A percentile compares a stretch with the other conserved stretches of the same genome.
phyloP scores from a whole-genome alignment of 1,140 invertebrate species.

The Steinernema khuongi region DNA sequence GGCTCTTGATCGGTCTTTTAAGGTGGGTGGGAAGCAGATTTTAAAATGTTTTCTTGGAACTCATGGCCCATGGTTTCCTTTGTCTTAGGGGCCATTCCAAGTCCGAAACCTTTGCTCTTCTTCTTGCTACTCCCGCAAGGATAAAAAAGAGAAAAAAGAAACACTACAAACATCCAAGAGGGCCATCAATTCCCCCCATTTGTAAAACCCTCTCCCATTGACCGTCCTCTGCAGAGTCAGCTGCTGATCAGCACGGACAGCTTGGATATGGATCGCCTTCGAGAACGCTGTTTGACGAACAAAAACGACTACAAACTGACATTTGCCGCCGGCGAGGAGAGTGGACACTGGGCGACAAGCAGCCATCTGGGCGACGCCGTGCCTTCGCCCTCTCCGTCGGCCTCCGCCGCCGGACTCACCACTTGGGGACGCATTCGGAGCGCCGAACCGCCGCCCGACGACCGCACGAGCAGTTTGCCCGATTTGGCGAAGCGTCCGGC shows the following conservation, averaged over 20 bases:
- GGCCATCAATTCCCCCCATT: too few relatives aligned
- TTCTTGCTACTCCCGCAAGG: too few relatives aligned
- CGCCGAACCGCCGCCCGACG: constrained; percentile 31
- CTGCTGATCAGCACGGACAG: constrained; percentile 50
- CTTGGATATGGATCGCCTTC: constrained; percentile 31
- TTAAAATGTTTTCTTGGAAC: too few relatives aligned
- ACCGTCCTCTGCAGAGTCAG: constrained; percentile 22
- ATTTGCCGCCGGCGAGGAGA: constrained; percentile 44
- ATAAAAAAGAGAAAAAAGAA: too few relatives aligned
- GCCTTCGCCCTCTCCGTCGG: constrained; percentile 18
- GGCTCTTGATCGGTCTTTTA: not conserved
- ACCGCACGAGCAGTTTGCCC: constrained; percentile 8
- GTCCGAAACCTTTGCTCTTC: too few relatives aligned
- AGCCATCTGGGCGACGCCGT: constrained; percentile 23
- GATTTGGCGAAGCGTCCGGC: constrained; percentile 23
- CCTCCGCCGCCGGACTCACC: constrained; percentile 26
- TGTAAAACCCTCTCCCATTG: too few relatives aligned
- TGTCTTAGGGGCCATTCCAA: too few relatives aligned
- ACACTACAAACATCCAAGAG: too few relatives aligned
- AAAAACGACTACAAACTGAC: constrained; percentile 58
- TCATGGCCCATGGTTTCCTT: too few relatives aligned
- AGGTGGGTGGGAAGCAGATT: not conserved
- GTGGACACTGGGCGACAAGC: constrained; percentile 54
- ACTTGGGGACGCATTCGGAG: constrained; percentile 38
- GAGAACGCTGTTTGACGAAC: constrained; percentile 46